phyloP scores from a whole-genome alignment of 2,113 vertebrate genomes.

The Ciconia boyciana region DNA sequence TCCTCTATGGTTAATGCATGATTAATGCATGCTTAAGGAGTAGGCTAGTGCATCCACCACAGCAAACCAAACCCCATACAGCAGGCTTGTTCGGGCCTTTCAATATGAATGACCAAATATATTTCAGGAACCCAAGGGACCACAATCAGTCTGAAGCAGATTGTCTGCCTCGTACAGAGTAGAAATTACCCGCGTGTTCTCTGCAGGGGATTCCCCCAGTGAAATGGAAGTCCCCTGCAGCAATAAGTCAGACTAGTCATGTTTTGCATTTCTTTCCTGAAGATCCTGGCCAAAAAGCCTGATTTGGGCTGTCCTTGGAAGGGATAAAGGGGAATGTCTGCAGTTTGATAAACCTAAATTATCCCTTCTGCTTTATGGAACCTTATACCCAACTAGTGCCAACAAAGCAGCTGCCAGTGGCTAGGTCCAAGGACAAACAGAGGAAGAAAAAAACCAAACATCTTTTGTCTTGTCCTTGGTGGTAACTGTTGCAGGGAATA shows the following conservation, averaged over 20 bases:
- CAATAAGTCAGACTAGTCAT: neutral
- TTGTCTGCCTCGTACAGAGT: neutral
- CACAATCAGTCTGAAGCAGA: neutral
- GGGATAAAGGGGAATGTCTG: neutral
- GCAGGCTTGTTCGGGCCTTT: neutral
- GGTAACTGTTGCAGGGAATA: neutral
- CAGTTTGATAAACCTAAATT: neutral
- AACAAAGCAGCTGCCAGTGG: neutral
- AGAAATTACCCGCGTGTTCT: neutral
- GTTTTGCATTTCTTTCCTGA: neutral
- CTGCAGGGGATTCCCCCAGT: neutral
- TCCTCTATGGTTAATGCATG: neutral
- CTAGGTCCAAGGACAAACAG: neutral
- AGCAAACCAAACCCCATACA: neutral
- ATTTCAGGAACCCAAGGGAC: neutral
- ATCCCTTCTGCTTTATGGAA: neutral
- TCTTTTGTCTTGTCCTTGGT: neutral
- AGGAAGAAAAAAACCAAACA: neutral
- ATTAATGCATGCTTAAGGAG: neutral
- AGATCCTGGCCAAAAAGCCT: neutral
- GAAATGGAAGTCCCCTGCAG: conserved; percentile 9
- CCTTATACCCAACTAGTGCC: neutral
- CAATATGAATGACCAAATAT: neutral
- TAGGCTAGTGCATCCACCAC: neutral
- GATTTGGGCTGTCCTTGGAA: neutral